Evolutionary conservation across 2,113 vertebrate species (phyloP).

Genomic region (Bungarus multicinctus): DNA sequence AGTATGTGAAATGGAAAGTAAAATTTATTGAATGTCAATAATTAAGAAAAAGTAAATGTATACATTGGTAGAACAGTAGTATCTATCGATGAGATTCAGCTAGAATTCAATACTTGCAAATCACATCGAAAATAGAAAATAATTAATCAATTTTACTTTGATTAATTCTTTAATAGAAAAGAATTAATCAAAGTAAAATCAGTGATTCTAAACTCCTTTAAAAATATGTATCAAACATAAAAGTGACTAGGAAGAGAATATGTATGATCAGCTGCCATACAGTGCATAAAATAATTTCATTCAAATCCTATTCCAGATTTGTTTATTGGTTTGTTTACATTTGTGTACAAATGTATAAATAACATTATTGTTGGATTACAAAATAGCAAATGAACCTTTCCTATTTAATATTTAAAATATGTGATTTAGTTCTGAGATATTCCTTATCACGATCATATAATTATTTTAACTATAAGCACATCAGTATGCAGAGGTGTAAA

Average conservation of each 20-base stretch:
- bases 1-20: slow-evolving; percentile 32
- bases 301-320: background rate
- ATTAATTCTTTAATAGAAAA: background rate
- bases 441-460: background rate
- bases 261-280: background rate
- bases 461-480: background rate
- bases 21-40: background rate
- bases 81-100: background rate
- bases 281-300: background rate
- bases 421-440: background rate
- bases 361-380: background rate
- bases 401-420: background rate
- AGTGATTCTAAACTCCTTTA: background rate
- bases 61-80: background rate
- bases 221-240: background rate
- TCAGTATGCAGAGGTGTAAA: background rate
- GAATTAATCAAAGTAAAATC: background rate
- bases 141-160: background rate
- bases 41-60: background rate
- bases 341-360: background rate
- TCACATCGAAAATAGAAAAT: background rate
- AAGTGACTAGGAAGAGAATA: background rate
- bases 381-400: background rate
- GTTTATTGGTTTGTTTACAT: background rate
- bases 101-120: background rate